phyloP scores from a whole-genome alignment of 2,113 vertebrate genomes.

The Oreocharis arfaki region DNA sequence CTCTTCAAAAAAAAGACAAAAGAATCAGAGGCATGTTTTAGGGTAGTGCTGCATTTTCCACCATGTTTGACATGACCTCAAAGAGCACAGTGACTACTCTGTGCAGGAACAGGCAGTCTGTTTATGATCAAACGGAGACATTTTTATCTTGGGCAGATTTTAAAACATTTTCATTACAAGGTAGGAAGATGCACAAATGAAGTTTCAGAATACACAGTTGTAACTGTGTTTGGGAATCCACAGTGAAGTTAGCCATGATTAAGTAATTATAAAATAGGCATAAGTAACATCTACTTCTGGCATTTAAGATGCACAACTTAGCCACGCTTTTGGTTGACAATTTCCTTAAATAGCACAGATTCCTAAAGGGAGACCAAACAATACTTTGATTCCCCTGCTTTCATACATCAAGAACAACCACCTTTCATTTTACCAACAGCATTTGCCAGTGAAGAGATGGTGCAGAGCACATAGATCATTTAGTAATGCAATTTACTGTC shows the following conservation, averaged over 20 bases:
- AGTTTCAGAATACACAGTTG: not conserved
- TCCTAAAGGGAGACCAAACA: constrained; percentile 7
- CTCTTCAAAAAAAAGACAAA: not conserved
- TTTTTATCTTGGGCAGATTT: not conserved
- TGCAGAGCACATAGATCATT: constrained; percentile 6
- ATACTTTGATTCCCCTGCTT: not conserved
- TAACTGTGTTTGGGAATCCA: not conserved
- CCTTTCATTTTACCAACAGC: not conserved
- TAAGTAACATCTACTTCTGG: not conserved
- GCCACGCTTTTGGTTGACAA: not conserved
- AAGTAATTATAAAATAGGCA: not conserved
- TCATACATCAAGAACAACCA: constrained; percentile 14
- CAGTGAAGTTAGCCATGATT: not conserved
- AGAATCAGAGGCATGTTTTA: not conserved
- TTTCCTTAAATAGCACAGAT: not conserved
- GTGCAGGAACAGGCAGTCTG: not conserved
- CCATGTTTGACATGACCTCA: not conserved
- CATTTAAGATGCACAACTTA: not conserved
- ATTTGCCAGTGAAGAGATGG: not conserved
- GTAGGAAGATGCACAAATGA: not conserved
- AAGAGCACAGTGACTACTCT: not conserved
- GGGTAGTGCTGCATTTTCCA: not conserved
- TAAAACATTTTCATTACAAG: not conserved
- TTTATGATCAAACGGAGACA: not conserved
- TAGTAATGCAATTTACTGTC: constrained; percentile 49